Evolutionary conservation across 2,888 invertebrate species (phyloP), one percentile per base, ranked within the genome.

Genomic region (Nemotelus pantherinus): DNA sequence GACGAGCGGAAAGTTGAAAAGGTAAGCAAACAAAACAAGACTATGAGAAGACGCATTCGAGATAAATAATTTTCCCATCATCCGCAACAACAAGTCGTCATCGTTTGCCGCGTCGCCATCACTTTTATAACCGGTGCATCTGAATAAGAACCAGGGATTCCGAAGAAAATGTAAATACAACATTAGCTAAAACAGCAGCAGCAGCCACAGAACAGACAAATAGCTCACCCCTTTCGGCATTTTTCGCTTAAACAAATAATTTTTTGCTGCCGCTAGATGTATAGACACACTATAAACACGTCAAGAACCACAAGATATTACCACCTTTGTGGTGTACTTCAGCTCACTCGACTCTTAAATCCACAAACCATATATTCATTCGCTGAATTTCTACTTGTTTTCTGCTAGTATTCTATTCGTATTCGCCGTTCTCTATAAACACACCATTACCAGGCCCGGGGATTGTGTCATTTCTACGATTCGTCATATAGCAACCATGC

Each of bases 211-310:
- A 44, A 43, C 43, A 64, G 39, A 5, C 67, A 45, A 25, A 48
- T 6, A 50, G 39, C 47, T 50, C 48, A 63, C 25, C 67, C 67
- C 67, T 67, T 67, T 45, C 50, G 50, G 67, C 67, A 67, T 67
- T 47, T 67, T 72, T 44, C 45, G 44, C 39, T 58, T 57, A 58
- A 72, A 47, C 72, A 72, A 72, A 72, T 45, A 72, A 25, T 45
- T 58, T 72, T 57, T 50, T 57, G 3, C 5, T n/a, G 58, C 45
- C 43, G 58, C 58, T 47, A 58, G 72, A 72, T 71, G 71, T 71
- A 25, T 25, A 71, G 72, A 72, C 72, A 58, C 72, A 58, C 57
- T 72, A 72, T 58, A 58, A 72, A 72, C 72, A 72, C 72, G 58
- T 72, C 57, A 47, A 50, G 53, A 72, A 25, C 58, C 45, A 44